A percentile compares a stretch with the other conserved stretches of the same genome.
Evolutionary conservation across 2,113 vertebrate genomes (phyloP).

Genomic region (Oryzias melastigma): DNA sequence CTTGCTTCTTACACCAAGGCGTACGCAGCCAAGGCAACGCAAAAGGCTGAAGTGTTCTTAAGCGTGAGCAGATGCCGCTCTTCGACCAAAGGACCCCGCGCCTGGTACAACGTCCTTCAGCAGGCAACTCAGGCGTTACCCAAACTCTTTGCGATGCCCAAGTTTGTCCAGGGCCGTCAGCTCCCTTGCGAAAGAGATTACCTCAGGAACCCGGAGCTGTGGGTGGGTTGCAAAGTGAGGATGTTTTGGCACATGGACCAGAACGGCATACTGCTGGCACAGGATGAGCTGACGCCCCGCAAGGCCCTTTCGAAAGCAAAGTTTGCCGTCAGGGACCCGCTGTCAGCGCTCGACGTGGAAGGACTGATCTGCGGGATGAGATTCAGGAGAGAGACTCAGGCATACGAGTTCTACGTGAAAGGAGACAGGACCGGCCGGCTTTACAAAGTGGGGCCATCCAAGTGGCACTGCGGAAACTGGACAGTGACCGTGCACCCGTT

Average conservation of each 20-base stretch:
- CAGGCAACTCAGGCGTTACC: background rate
- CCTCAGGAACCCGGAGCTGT: background rate
- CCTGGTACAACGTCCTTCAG: background rate
- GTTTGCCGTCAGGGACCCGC: too few relatives aligned
- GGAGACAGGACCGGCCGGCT: background rate
- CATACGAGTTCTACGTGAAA: background rate
- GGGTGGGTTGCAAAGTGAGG: conserved; percentile 8
- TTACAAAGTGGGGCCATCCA: background rate
- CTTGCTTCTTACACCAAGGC: fast-evolving
- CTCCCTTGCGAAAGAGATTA: background rate
- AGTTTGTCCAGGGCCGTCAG: fast-evolving
- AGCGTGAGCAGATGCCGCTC: fast-evolving
- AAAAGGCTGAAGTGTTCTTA: background rate
- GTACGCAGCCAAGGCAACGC: background rate
- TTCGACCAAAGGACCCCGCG: fast-evolving
- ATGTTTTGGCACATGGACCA: background rate
- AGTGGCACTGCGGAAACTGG: background rate
- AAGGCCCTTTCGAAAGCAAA: background rate
- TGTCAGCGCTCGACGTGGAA: background rate
- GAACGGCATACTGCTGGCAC: background rate
- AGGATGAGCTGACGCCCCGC: background rate
- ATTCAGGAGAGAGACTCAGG: fast-evolving
- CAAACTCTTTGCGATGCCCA: conserved; percentile 6
- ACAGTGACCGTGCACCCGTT: background rate
- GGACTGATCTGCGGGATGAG: background rate